Base-by-base conservation (phyloP, 1,140 invertebrate genomes). In the Zaprionus lachaisei region DNA sequence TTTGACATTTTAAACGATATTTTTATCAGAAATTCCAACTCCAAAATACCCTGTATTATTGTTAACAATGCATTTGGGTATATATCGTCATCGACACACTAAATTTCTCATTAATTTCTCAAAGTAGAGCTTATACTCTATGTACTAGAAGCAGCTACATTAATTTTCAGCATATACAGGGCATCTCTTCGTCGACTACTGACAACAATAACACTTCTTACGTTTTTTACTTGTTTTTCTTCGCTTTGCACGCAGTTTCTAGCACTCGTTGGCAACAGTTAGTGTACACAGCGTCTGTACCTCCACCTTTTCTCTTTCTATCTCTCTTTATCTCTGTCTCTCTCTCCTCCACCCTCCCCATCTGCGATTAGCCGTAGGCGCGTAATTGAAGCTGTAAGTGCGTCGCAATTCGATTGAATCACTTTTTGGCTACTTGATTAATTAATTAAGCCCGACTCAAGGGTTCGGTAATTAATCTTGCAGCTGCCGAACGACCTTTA, bases 321-420 rank as follows among this genome's bases (percentile, higher is more conserved):
- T 41, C 20, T 26, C 31, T 38, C 1, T 38, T 38, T 38, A n/a
- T 44, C n/a, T 49, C 54, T 17, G 20, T 41, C 20, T 26, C 31
- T 38, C 56, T 28, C 15, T 5, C 4, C 51, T n/a, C 41, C 9
- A 4, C 5, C 3, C 54, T 31, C n/a, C 15, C 54, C 14, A 44
- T 24, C 26, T 17, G 5, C 51, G 37, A 72, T 84, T 90, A 79
- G 81, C 81, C 75, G 61, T 55, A 72, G 85, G 81, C 85, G 79
- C 84, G 72, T 73, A 90, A 81, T 90, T 77, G 77, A 78, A 87
- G 74, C 78, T 78, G 31, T 77, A 80, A 86, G 83, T 87, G 83
- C 83, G 72, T 54, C 26, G 58, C 65, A 71, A 63, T 83, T 72
- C 60, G 70, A 78, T 87, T 75, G 73, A 57, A 83, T 62, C 77